These are phyloP conservation scores for Drosophila maculinotata DNA, from an alignment of 2,888 invertebrate genomes.

Conservation along the genomic window DNA sequence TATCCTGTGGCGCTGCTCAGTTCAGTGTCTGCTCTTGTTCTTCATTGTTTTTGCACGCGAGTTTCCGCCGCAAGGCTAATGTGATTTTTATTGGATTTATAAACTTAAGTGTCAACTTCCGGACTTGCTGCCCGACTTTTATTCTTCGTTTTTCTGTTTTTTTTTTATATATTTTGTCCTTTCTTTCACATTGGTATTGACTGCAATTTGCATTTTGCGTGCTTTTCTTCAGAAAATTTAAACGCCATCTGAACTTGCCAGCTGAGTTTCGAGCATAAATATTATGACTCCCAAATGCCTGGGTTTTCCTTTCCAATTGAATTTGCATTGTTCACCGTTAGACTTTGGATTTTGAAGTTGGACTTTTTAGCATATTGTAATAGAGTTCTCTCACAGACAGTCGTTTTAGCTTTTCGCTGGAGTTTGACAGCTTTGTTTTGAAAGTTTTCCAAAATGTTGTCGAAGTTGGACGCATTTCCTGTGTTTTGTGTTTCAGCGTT, in stretches of 20 bases:
- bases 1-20: conserved; percentile 2
- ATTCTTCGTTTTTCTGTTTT: not conserved
- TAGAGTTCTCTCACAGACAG: conserved; percentile 25
- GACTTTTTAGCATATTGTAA: conserved; percentile 37
- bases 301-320: conserved; percentile 53
- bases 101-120: conserved; percentile 76
- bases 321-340: conserved; percentile 59
- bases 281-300: conserved; percentile 46
- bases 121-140: conserved; percentile 40
- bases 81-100: conserved; percentile 80
- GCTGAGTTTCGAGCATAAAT: conserved; percentile 50
- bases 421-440: conserved; percentile 40
- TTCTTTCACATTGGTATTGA: conserved; percentile 26
- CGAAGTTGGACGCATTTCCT: conserved; percentile 44
- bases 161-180: conserved; percentile 12
- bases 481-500: conserved; percentile 4
- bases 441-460: conserved; percentile 45
- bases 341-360: conserved; percentile 12
- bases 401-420: conserved; percentile 4
- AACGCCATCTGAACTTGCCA: conserved; percentile 43
- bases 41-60: conserved; percentile 62
- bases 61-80: conserved; percentile 72
- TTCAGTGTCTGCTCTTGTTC: conserved; percentile 60
- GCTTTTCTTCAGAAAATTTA: conserved; percentile 34
- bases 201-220: conserved; percentile 44